phyloP scores from a whole-genome alignment of 2,113 vertebrate genomes.

The Crocuta crocuta region DNA sequence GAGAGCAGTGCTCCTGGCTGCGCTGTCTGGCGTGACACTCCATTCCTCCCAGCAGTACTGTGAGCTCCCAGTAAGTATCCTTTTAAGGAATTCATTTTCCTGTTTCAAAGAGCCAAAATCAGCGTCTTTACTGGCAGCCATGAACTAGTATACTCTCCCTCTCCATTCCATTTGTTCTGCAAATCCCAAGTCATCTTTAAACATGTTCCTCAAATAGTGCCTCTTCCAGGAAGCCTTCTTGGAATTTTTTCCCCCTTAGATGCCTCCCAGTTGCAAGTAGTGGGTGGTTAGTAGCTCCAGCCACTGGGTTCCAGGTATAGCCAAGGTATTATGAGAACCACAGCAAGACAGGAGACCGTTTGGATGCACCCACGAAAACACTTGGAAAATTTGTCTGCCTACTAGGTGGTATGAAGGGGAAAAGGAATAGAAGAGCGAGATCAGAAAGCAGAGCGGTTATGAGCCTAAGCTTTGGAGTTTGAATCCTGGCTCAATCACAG shows the following conservation, averaged over 20 bases:
- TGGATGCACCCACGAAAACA: not conserved
- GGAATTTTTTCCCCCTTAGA: not conserved
- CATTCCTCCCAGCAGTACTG: not conserved
- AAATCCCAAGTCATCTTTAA: not conserved
- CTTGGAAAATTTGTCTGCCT: not conserved
- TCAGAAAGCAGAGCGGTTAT: not conserved
- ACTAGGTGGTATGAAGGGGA: not conserved
- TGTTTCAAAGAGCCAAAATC: not conserved
- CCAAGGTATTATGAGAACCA: not conserved
- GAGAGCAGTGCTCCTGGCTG: not conserved
- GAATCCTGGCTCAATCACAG: not conserved
- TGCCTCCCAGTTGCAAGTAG: not conserved
- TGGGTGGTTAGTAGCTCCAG: not conserved
- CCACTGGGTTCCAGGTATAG: not conserved
- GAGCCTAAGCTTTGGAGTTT: not conserved
- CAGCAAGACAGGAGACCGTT: not conserved
- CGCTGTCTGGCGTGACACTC: not conserved
- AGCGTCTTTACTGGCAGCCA: not conserved
- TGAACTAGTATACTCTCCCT: not conserved
- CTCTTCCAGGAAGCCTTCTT: not conserved
- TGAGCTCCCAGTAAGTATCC: not conserved
- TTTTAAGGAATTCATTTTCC: not conserved
- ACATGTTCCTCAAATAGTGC: not conserved
- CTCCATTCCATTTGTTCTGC: not conserved
- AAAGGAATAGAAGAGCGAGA: not conserved